phyloP scores from a whole-genome alignment of 2,797 vertebrate genomes.

The Hozukius guyotensis region DNA sequence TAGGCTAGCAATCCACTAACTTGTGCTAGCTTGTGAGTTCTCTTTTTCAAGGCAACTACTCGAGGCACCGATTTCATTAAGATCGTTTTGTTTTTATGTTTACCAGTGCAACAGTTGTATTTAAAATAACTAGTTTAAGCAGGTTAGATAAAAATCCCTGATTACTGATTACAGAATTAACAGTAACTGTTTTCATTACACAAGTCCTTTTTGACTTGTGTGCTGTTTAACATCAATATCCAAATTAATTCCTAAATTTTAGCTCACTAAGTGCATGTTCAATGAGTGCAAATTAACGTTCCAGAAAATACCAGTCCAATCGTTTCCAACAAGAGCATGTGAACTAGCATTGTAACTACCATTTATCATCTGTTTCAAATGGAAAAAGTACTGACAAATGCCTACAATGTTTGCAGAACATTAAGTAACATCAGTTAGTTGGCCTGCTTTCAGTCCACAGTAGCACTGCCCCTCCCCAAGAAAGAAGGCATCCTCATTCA shows the following conservation, averaged over 20 bases:
- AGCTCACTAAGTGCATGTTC: not conserved
- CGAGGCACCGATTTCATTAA: not conserved
- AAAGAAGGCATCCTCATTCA: not conserved
- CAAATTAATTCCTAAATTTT: not conserved
- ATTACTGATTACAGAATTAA: not conserved
- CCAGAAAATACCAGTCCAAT: not conserved
- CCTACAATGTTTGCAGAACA: not conserved
- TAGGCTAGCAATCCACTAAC: not conserved
- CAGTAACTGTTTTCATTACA: not conserved
- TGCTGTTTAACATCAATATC: too few relatives aligned
- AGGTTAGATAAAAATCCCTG: not conserved
- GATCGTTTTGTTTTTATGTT: not conserved
- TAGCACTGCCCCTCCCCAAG: not conserved
- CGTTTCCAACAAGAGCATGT: not conserved
- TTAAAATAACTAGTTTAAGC: not conserved
- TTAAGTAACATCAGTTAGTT: too few relatives aligned
- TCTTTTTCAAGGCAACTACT: not conserved
- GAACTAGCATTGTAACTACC: not conserved
- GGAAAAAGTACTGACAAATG: not conserved
- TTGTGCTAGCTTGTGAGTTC: not conserved
- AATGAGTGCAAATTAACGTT: rapidly evolving
- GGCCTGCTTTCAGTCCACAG: not conserved
- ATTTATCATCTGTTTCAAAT: not conserved
- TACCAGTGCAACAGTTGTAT: not conserved
- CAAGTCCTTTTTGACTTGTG: not conserved